Percentiles rank a stretch among this genome's conserved stretches.
Conservation (phyloP, 1,140 invertebrate genomes). For the Achroia grisella region DNA sequence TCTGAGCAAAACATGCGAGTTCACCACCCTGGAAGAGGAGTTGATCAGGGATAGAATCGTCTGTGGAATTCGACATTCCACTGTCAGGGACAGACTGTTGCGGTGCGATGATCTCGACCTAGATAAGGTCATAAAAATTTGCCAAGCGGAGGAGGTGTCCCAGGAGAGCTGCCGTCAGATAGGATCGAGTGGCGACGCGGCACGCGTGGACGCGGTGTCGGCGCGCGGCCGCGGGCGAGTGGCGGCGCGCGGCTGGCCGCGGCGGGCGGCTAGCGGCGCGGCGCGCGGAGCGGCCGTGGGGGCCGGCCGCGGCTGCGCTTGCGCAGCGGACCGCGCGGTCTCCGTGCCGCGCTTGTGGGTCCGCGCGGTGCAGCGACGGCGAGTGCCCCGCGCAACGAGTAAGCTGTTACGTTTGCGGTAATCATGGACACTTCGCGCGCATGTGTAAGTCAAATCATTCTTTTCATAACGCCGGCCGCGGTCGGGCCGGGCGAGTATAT, state of each 20-base stretch:
- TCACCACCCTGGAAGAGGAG: background rate
- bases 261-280: background rate
- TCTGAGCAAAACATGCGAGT: background rate
- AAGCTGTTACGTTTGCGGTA: constrained; percentile 4
- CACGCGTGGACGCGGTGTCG: no score
- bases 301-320: no score
- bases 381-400: constrained; percentile 1
- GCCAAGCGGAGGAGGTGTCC: constrained; percentile 17
- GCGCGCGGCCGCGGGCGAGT: background rate
- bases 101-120: constrained; percentile 13
- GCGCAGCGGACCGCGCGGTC: background rate
- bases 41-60: constrained; percentile 15
- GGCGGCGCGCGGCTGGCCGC: background rate
- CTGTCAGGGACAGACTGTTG: constrained; percentile 12
- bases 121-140: constrained; percentile 18
- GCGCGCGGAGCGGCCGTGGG: background rate
- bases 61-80: constrained; percentile 11
- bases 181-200: no score
- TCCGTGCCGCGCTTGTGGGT: background rate
- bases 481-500: constrained; percentile 2
- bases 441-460: constrained; percentile 1
- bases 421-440: constrained; percentile 4
- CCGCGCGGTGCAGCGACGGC: background rate
- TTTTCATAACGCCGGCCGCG: background rate
- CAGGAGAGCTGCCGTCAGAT: background rate